phyloP scores from a whole-genome alignment of 2,113 vertebrate species.

The Chloropsis cyanopogon region DNA sequence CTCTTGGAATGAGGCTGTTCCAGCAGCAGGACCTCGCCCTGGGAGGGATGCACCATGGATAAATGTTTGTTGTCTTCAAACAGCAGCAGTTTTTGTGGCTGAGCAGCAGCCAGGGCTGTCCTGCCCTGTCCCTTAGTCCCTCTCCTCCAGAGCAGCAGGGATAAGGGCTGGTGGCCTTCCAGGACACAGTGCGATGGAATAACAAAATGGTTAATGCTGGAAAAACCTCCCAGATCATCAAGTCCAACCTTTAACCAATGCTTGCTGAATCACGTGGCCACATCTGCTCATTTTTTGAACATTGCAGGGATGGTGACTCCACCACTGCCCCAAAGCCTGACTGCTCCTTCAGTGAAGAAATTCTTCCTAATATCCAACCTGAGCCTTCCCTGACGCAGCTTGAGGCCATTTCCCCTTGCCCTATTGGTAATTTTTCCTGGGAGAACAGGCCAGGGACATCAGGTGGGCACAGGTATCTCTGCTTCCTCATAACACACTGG shows the following conservation, averaged over 20 bases:
- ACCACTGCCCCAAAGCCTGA: background rate
- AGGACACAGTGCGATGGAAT: background rate
- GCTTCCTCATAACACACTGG: too few species aligned
- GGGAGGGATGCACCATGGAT: background rate
- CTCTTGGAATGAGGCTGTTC: background rate
- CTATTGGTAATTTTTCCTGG: background rate
- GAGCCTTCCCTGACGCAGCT: background rate
- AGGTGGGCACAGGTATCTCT: background rate
- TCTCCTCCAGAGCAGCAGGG: background rate
- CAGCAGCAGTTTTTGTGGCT: background rate
- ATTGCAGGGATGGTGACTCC: background rate
- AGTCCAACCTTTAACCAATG: background rate
- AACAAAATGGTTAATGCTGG: background rate
- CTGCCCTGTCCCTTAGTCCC: background rate
- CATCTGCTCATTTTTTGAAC: rapidly evolving
- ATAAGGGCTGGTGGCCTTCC: background rate
- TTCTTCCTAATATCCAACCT: background rate
- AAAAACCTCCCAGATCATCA: background rate
- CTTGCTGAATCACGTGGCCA: rapidly evolving
- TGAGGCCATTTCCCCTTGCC: rapidly evolving
- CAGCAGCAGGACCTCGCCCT: rapidly evolving
- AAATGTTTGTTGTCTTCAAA: too few species aligned
- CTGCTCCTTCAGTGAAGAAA: background rate
- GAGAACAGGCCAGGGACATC: background rate
- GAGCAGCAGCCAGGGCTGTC: background rate